These are phyloP conservation scores for Lagopus muta DNA, from an alignment of 2,113 vertebrate species.

Conservation along the genomic window DNA sequence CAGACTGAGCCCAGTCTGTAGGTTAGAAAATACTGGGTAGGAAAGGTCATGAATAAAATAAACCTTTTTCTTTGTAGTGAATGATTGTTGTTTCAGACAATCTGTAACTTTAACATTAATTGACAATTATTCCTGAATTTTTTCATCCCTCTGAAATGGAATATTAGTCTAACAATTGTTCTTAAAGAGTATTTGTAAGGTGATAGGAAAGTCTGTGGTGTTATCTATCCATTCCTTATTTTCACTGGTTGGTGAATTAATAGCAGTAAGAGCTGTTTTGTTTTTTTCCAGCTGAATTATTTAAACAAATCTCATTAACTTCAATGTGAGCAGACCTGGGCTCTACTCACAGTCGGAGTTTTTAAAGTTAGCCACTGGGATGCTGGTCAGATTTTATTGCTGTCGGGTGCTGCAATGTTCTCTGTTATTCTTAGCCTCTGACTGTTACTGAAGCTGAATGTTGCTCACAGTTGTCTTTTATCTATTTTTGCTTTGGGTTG, in stretches of 20 bases:
- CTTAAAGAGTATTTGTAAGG: conserved; percentile 24
- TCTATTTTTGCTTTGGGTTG: not conserved
- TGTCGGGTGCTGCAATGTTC: conserved; percentile 1
- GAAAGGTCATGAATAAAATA: conserved; percentile 12
- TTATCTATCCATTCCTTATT: conserved; percentile 21
- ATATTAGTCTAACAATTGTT: conserved; percentile 22
- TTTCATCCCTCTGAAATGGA: not conserved
- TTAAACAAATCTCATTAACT: not conserved
- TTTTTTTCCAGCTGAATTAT: not conserved
- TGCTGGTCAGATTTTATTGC: conserved; percentile 8
- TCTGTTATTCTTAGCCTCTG: conserved; percentile 39
- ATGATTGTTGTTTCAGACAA: not conserved
- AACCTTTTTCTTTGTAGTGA: conserved; percentile 5
- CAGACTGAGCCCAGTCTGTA: not conserved
- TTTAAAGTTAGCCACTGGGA: conserved; percentile 1
- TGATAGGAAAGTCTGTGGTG: not conserved
- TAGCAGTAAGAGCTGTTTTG: not conserved
- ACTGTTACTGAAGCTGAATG: not conserved
- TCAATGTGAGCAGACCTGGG: rapidly evolving
- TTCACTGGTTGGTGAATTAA: not conserved
- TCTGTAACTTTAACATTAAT: conserved; percentile 10
- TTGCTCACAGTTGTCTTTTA: not conserved
- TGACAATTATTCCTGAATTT: not conserved
- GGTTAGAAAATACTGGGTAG: not conserved
- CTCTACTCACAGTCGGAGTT: not conserved